Base-by-base conservation (phyloP, 2,797 vertebrate species). In the Myoxocephalus aenaeus region DNA sequence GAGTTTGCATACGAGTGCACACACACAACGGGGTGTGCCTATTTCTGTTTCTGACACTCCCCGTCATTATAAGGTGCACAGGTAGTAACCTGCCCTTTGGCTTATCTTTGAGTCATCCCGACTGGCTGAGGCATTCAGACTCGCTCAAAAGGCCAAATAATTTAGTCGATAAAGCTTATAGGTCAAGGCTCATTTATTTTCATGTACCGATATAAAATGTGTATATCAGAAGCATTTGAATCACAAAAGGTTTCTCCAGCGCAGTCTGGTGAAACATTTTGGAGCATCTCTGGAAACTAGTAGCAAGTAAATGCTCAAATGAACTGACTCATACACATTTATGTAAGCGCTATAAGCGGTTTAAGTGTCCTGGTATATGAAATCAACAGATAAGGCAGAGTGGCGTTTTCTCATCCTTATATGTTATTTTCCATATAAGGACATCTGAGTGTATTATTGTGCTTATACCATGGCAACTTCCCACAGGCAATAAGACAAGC, bases 51-150 rank as follows among this genome's bases (percentile, higher is more conserved):
- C 36, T 53, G 72, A 59, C 80, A 73, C 73, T 77, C 77, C 82
- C 71, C 2, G 9, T 72, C 65, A 72, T 62, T 46, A 83, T 59
- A 27, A 4, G 20, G 3, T 65, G 20, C 78, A 77, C 76, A 80
- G 81, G 86, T 71, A 86, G 36, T 42, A 73, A 84, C 79, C 64
- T 83, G 87, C 75, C 82, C 69, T 86, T 86, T 79, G 74, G 61
- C 56, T 75, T 82, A 84, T 81, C 77, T 74, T 32, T 10, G 67
- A 7, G 7, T 79, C 61, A 78, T 36, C 50, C 6, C 70, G 61
- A 80, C 48, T 78, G 76, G 81, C 46, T 4, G 73, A 75, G 27
- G 56, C 51, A 42, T 89, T 81, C 44, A 80, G 48, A 81, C 46
- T 34, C 40, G 56, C 29, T 66, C 56, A 75, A 76, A 29, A 75